These are phyloP conservation scores for Pangasius macronema DNA, from an alignment of 2,797 vertebrate species.

Conservation along the genomic window DNA sequence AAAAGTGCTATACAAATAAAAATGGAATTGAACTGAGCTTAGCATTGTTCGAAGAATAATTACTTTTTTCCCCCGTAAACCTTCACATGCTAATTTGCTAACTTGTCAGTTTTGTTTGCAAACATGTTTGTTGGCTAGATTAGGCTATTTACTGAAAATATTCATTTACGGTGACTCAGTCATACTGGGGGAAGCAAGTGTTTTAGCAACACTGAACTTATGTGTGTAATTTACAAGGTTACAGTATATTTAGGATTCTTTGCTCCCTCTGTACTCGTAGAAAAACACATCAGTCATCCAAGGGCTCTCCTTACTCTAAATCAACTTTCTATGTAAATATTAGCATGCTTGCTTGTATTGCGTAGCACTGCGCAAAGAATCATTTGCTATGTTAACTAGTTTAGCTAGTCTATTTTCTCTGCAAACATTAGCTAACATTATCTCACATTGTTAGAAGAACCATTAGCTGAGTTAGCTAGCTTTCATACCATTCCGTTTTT, in stretches of 20 bases:
- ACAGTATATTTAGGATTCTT: background rate
- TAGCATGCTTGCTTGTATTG: background rate
- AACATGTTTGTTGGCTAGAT: background rate
- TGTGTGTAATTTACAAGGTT: background rate
- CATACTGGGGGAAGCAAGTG: background rate
- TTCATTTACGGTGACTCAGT: background rate
- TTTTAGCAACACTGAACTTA: background rate
- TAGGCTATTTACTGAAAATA: background rate
- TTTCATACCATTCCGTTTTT: background rate
- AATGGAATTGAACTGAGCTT: background rate
- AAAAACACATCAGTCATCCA: background rate
- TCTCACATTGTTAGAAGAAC: background rate
- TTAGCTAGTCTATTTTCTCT: background rate
- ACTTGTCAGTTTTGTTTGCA: too few relatives aligned
- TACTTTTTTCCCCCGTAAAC: background rate
- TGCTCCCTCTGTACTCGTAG: background rate
- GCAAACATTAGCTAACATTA: background rate
- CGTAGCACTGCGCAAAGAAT: background rate
- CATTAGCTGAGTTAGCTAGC: background rate
- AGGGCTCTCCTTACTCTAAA: background rate
- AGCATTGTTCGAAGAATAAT: background rate
- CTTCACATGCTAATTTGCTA: background rate
- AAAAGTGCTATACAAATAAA: too few relatives aligned
- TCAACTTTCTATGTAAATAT: background rate
- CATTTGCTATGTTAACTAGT: background rate